Percentiles rank a stretch among this genome's conserved stretches.
These are phyloP conservation scores for Lamproptera curius DNA, from an alignment of 2,888 invertebrate species.

Conservation along the genomic window DNA sequence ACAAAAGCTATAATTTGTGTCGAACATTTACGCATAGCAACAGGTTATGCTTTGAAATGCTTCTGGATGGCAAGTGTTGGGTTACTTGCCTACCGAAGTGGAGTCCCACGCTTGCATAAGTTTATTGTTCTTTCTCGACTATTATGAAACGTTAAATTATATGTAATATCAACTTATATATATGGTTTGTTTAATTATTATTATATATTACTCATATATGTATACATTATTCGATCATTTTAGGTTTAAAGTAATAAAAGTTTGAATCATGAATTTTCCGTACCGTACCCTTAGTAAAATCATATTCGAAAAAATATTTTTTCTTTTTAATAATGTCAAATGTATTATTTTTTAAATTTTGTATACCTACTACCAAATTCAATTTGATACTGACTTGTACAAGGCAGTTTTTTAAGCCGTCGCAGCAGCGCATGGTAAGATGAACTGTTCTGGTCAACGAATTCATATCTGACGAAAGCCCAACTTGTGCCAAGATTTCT, in stretches of 20 bases:
- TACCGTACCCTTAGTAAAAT: background rate
- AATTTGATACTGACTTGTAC: background rate
- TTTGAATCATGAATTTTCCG: background rate
- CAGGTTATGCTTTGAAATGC: too few species aligned
- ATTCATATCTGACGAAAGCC: conserved; percentile 66
- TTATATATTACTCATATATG: too few species aligned
- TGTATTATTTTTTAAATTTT: background rate
- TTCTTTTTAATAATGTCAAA: background rate
- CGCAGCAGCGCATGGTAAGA: conserved; percentile 8
- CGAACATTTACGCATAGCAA: too few species aligned
- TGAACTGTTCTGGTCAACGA: conserved; percentile 56
- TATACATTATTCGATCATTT: too few species aligned
- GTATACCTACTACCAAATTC: background rate
- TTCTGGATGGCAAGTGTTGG: too few species aligned
- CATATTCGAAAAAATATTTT: background rate
- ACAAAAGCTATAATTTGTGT: too few species aligned
- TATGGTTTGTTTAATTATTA: too few species aligned
- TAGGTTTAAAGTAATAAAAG: background rate
- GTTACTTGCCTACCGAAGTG: too few species aligned
- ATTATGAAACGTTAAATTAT: too few species aligned
- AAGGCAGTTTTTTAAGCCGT: background rate
- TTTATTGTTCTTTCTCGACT: too few species aligned
- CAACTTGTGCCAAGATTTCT: conserved; percentile 67
- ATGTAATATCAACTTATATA: too few species aligned
- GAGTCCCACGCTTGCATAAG: too few species aligned